Percentiles rank a stretch among this genome's conserved stretches.
Conservation (phyloP, 2,113 vertebrate species). For the Syrmaticus mikado region DNA sequence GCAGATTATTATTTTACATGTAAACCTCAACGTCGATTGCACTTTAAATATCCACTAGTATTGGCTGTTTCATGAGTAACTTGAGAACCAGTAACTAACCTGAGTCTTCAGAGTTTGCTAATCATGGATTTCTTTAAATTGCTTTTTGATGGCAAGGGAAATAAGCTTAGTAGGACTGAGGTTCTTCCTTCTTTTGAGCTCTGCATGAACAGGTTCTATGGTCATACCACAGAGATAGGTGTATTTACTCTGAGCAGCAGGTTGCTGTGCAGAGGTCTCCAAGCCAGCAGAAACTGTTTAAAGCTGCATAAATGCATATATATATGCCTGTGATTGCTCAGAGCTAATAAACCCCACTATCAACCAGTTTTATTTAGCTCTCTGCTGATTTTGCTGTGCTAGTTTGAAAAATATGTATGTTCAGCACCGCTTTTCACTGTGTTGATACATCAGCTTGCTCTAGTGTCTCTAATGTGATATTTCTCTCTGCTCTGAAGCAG, state of each 20-base stretch:
- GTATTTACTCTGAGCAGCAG: background rate
- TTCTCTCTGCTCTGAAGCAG: background rate
- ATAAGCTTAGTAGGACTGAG: background rate
- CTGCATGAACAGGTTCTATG: background rate
- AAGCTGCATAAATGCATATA: background rate
- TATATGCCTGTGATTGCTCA: background rate
- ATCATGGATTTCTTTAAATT: background rate
- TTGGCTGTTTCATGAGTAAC: background rate
- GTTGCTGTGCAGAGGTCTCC: background rate
- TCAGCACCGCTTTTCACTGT: background rate
- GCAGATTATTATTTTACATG: background rate
- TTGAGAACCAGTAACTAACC: background rate
- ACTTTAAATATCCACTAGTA: background rate
- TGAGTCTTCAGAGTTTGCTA: background rate
- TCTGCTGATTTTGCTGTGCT: background rate
- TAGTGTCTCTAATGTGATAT: background rate
- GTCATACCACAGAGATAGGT: accelerated
- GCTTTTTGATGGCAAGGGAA: background rate
- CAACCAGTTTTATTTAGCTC: background rate
- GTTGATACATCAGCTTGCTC: background rate
- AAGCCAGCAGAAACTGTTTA: background rate
- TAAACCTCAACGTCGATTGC: background rate
- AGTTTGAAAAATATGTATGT: background rate
- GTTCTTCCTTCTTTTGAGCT: background rate
- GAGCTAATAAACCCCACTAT: background rate